Evolutionary conservation across 2,888 invertebrate genomes (phyloP), one percentile per base, ranked within the genome.

Genomic region (Drepana falcataria): DNA sequence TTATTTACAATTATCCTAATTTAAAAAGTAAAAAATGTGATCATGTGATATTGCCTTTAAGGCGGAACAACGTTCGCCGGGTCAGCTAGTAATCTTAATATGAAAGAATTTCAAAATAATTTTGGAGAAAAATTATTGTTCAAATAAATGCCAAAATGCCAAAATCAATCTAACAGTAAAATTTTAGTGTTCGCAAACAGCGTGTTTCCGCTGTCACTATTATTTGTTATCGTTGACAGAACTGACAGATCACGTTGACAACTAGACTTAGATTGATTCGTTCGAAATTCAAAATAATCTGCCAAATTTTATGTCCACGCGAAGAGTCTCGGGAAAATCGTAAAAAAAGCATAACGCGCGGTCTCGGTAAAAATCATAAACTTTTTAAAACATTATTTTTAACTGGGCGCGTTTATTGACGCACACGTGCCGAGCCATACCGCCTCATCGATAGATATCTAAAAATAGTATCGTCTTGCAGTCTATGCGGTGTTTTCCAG

Each of bases 391-490:
- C 9, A 51, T 40, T 51, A 52, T 51, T 55, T 54, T 55, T 55
- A 54, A 41, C 54, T 33, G 55, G 44, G 51, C 56, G 56, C 54
- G 48, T 57, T 60, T 63, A 61, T 63, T 58, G 64, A 61, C 60
- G 62, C 60, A 60, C 55, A 58, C 51, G 54, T 55, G 55, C 58
- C 58, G 58, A 65, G 65, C 60, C 66, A 66, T 56, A 56, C 69
- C 76, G 77, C 75, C 76, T 66, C 74, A 71, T 79, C 78, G 73
- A 80, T 79, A 67, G 55, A 51, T 57, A 53, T 63, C 75, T 75
- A 75, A 73, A 75, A 71, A 73, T 79, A 80, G 52, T 53, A 56
- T 66, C 75, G 83, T 73, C 81, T 77, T 76, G 74, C 77, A 74
- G 79, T 80, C 81, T 81, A 69, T 67, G 47, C 53, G 56, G 60